A percentile compares a stretch with the other conserved stretches of the same genome.
These are phyloP conservation scores for Enteromius mattozi DNA, from an alignment of 2,797 vertebrate genomes.

Conservation along the genomic window DNA sequence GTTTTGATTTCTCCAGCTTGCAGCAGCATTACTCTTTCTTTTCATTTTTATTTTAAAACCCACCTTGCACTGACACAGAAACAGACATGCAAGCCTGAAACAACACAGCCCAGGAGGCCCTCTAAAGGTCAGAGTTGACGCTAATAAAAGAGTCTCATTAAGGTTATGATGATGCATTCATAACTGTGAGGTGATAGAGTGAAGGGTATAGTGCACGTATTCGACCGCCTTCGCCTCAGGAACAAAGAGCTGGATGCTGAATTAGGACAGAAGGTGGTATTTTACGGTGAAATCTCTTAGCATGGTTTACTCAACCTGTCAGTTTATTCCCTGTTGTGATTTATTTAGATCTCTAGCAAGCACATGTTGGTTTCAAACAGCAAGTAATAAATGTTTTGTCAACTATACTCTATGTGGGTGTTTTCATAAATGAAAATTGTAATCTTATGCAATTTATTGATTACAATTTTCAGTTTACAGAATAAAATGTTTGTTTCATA, in stretches of 20 bases:
- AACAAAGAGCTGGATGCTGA: constrained; percentile 45
- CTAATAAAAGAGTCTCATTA: constrained; percentile 31
- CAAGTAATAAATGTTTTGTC: background rate
- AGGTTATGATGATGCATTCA: background rate
- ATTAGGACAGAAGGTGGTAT: constrained; percentile 45
- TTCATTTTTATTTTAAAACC: background rate
- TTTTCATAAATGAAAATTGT: background rate
- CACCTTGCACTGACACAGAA: background rate
- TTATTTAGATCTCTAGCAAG: background rate
- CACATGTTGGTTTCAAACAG: background rate
- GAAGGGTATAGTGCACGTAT: constrained; percentile 26
- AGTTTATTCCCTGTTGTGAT: background rate
- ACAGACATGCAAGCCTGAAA: background rate
- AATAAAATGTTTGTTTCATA: background rate
- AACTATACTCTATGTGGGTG: background rate
- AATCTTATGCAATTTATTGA: background rate
- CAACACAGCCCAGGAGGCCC: background rate
- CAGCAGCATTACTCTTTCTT: background rate
- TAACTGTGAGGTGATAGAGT: constrained; percentile 22
- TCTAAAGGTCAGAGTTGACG: constrained; percentile 42
- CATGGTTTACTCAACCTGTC: background rate
- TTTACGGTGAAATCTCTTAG: background rate
- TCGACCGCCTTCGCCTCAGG: background rate
- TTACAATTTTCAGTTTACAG: background rate
- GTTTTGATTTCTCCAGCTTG: background rate